These are phyloP conservation scores for Chascanopsetta lugubris DNA, from an alignment of 2,113 vertebrate genomes.

Conservation along the genomic window DNA sequence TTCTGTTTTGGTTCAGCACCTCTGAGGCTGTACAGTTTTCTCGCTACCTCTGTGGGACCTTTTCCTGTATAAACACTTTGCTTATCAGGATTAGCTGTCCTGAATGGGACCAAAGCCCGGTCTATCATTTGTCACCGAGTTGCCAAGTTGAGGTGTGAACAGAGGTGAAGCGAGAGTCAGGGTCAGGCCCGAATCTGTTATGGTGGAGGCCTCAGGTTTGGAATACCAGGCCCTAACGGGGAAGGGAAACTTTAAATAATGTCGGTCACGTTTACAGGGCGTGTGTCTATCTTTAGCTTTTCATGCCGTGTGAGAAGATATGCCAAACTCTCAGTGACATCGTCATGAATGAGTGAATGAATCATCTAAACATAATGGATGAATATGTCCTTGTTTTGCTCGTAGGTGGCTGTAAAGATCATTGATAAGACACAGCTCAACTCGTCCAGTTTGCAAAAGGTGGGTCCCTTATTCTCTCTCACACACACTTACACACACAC, in stretches of 20 bases:
- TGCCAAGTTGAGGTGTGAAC: not conserved
- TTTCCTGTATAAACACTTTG: not conserved
- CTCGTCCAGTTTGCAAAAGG: slow-evolving; percentile 84
- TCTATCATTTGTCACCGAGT: not conserved
- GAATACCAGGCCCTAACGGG: not conserved
- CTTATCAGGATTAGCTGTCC: not conserved
- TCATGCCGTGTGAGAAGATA: slow-evolving; percentile 4
- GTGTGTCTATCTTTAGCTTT: not conserved
- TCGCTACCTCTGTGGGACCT: not conserved
- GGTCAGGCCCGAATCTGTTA: not conserved
- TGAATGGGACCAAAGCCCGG: no score
- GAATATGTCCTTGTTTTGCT: slow-evolving; percentile 33
- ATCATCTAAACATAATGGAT: slow-evolving; percentile 17
- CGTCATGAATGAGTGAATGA: slow-evolving; percentile 41
- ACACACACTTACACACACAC: not conserved
- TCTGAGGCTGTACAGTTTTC: not conserved
- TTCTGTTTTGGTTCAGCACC: not conserved
- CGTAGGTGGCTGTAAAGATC: slow-evolving; percentile 83
- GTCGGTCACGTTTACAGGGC: no score
- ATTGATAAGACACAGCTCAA: slow-evolving; percentile 85
- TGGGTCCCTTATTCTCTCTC: slow-evolving; percentile 46
- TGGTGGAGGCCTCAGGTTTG: not conserved
- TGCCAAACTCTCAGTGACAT: not conserved
- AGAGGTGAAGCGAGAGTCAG: not conserved
- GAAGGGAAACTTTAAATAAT: not conserved